A percentile compares a stretch with the other conserved stretches of the same genome.
phyloP scores from a whole-genome alignment of 2,113 vertebrate species.

The Galemys pyrenaicus region DNA sequence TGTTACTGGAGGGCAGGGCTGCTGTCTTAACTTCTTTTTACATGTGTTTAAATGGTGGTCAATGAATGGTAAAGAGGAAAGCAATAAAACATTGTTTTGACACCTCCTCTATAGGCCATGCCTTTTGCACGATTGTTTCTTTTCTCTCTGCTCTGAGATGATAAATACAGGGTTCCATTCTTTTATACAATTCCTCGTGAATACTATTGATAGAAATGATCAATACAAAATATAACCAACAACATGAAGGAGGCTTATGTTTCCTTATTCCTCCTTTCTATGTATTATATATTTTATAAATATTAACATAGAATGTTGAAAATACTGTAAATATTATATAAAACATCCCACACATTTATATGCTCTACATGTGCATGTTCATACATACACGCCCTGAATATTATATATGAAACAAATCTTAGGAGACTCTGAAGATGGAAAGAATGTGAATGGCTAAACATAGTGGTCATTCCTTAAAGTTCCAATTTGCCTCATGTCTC shows the following conservation, averaged over 20 bases:
- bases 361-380: no score
- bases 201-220: not conserved
- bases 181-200: not conserved
- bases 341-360: no score
- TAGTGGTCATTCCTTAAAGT: not conserved
- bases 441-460: not conserved
- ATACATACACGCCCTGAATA: not conserved
- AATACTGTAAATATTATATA: no score
- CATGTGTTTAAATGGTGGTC: not conserved
- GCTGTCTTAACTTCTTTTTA: not conserved
- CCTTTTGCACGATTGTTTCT: not conserved
- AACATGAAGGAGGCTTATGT: not conserved
- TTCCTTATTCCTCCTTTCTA: not conserved
- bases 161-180: not conserved
- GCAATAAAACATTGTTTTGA: not conserved
- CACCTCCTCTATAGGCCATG: not conserved
- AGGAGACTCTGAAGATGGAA: not conserved
- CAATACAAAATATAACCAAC: not conserved
- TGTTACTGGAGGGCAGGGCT: not conserved
- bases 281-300: no score
- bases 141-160: not conserved
- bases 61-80: not conserved
- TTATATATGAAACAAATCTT: not conserved
- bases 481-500: not conserved
- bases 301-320: no score